phyloP scores from a whole-genome alignment of 2,888 invertebrate genomes.

The Chouioia cunea region DNA sequence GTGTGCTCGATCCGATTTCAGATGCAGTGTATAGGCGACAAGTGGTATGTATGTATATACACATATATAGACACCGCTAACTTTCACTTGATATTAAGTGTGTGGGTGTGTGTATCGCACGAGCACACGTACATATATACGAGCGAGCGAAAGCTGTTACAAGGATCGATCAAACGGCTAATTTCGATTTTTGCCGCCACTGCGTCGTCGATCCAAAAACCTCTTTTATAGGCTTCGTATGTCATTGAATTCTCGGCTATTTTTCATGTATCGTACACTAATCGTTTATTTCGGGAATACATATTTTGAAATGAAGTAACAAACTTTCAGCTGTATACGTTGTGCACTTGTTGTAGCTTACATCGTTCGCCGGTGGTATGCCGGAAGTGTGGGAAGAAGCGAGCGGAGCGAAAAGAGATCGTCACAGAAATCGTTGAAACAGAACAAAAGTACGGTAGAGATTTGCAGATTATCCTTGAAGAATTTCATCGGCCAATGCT shows the following conservation, averaged over 20 bases:
- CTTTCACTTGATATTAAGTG: conserved; percentile 32
- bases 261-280: too few species aligned
- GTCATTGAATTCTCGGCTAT: neutral
- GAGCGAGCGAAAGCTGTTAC: conserved; percentile 23
- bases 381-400: conserved; percentile 87
- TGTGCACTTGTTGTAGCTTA: conserved; percentile 69
- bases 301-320: too few species aligned
- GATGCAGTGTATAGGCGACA: conserved; percentile 17
- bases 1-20: conserved; percentile 24
- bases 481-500: conserved; percentile 95
- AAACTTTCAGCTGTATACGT: conserved; percentile 22
- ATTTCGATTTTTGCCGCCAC: conserved; percentile 8
- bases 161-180: neutral
- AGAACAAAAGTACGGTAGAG: conserved; percentile 94
- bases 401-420: conserved; percentile 93
- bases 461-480: conserved; percentile 91
- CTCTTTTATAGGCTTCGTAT: conserved; percentile 15
- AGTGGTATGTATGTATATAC: conserved; percentile 12
- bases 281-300: too few species aligned
- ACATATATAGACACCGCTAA: neutral
- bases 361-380: conserved; percentile 84
- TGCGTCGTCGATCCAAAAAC: neutral
- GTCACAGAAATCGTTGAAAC: conserved; percentile 96
- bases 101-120: neutral
- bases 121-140: neutral